Evolutionary conservation across 2,113 vertebrate species (phyloP).

Genomic region (Hydropotes inermis): DNA sequence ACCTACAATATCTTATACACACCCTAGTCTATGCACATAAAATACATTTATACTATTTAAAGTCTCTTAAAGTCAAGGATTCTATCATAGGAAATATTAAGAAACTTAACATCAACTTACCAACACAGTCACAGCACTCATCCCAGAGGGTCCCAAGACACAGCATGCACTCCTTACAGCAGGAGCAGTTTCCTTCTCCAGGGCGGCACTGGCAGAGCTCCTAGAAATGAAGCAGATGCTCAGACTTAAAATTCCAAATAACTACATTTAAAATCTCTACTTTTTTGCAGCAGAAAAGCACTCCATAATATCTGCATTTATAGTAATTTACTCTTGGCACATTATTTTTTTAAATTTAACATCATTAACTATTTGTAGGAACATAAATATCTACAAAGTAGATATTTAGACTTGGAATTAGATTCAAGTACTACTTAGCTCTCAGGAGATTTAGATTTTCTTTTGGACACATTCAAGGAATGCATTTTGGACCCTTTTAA

Average conservation of each 20-base stretch:
- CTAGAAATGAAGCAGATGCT: conserved; percentile 78
- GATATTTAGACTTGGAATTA: not conserved
- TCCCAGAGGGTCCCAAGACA: conserved; percentile 97
- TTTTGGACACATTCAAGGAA: not conserved
- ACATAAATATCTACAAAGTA: not conserved
- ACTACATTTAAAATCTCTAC: not conserved
- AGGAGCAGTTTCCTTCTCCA: conserved; percentile 96
- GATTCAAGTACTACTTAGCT: not conserved
- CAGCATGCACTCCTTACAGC: conserved; percentile 99
- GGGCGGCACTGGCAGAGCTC: conserved; percentile 98
- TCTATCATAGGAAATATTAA: not conserved
- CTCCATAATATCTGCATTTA: not conserved
- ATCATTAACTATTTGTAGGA: not conserved
- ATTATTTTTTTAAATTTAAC: not conserved
- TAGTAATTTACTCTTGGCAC: not conserved
- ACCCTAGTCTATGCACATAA: not conserved
- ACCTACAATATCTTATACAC: not conserved
- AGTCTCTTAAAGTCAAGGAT: not conserved
- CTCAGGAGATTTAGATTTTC: not conserved
- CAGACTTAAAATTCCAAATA: conserved; percentile 9
- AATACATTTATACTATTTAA: not conserved
- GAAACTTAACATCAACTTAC: conserved; percentile 82
- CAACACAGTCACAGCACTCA: conserved; percentile 98
- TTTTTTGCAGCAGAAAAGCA: not conserved
- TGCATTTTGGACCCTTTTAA: not conserved